These are phyloP conservation scores for Scatophagus argus DNA, from an alignment of 2,113 vertebrate species.

Conservation along the genomic window DNA sequence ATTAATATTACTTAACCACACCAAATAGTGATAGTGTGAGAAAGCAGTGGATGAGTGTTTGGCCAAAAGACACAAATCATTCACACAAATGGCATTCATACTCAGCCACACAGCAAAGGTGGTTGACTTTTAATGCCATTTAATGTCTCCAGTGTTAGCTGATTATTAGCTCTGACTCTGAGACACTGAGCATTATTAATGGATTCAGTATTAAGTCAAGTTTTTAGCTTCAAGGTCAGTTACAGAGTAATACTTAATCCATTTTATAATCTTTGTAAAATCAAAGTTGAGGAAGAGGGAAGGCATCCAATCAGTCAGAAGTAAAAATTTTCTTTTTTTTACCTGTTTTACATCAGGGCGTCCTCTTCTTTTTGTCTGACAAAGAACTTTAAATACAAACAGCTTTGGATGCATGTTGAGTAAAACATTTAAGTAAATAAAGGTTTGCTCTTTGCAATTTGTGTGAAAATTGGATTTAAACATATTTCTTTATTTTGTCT, in stretches of 20 bases:
- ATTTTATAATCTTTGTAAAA: background rate
- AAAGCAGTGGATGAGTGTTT: background rate
- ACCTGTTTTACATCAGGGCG: background rate
- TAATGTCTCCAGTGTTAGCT: slow-evolving; percentile 5
- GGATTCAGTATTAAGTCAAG: background rate
- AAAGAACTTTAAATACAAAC: no score
- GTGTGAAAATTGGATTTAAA: background rate
- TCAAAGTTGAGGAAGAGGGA: background rate
- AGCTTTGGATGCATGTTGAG: no score
- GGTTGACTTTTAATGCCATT: background rate
- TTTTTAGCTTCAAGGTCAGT: slow-evolving; percentile 1
- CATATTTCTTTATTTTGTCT: background rate
- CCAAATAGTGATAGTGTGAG: background rate
- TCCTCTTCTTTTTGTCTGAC: background rate
- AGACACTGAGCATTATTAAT: background rate
- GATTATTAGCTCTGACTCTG: slow-evolving; percentile 18
- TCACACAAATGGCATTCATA: background rate
- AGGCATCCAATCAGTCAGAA: background rate
- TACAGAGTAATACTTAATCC: background rate
- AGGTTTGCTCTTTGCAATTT: background rate
- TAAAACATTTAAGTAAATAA: no score
- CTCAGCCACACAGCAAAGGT: background rate
- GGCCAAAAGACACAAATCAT: background rate
- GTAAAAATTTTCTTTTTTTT: no score
- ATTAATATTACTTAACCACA: no score